Conservation (phyloP, 92 coral and sea anemone species). For the Plumapathes pennacea region DNA sequence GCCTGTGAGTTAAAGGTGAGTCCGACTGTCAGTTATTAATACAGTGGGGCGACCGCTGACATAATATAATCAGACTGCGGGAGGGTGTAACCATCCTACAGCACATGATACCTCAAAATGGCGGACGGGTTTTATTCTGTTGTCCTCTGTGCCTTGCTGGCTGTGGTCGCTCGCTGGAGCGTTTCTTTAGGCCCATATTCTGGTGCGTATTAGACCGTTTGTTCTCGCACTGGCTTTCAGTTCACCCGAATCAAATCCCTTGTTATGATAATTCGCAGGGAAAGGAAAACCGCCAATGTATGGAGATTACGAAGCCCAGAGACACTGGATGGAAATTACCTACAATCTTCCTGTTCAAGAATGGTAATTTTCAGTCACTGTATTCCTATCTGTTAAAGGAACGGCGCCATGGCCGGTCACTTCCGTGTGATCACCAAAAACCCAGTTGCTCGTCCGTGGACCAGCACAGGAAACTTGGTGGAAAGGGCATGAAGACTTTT, state of each 20-base stretch:
- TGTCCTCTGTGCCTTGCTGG: constrained; percentile 56
- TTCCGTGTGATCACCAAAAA: too few species aligned
- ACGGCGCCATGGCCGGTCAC: too few species aligned
- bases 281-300: constrained; percentile 89
- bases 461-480: too few species aligned
- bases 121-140: constrained; percentile 79
- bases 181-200: constrained; percentile 92
- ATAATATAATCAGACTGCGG: too few species aligned
- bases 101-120: too few species aligned
- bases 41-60: too few species aligned
- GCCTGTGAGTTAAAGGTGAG: too few species aligned
- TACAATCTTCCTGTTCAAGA: constrained; percentile 79
- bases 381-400: too few species aligned
- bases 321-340: constrained; percentile 99
- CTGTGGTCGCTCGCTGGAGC: constrained; percentile 80
- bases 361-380: constrained; percentile 53
- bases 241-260: neutral
- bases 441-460: too few species aligned
- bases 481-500: too few species aligned
- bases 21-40: too few species aligned
- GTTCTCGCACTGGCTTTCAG: neutral
- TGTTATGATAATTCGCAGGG: constrained; percentile 30
- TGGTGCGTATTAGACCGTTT: constrained; percentile 41
- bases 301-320: constrained; percentile 98
- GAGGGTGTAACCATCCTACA: too few species aligned